Base-by-base conservation (phyloP, 2,113 vertebrate species). In the Scartelaos histophorus region DNA sequence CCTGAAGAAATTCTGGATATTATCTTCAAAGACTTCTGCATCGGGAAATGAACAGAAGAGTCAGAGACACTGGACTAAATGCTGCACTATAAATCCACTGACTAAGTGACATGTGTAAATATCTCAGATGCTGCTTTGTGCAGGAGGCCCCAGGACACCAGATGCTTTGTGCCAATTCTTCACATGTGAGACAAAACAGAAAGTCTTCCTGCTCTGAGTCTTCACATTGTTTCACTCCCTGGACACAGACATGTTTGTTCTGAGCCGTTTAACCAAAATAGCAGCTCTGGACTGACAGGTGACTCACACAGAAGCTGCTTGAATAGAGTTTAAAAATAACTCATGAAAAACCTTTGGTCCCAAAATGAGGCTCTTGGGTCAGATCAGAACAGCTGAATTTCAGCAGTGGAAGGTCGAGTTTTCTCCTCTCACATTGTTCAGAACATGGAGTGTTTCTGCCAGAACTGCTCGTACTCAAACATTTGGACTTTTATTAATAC, bases 11-110 rank as follows among this genome's bases (percentile, higher is more conserved):
- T 98, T 75, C 90, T 99, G 56, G 94, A 97, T 24, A 82, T 98
- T 71, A 95, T 98, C 88, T 99, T 99, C 90, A 94, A 85, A 91
- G 97, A 99, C 81, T 98, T 99, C 79, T 99, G 97, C 2, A 94
- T 98, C 2, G 97, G 97, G 46, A 98, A 98, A 89, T 98, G 92
- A 64, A 57, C 9, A 11, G 22, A 77, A 15, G n/a, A 69, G 43
- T 17, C 12, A 12, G 38, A 49, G 69, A n/a, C n/a, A n/a, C n/a
- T n/a, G n/a, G n/a, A 82, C 29, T 4, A 29, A 29, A 29, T 29
- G 4, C 29, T 29, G 2, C 29, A 29, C 29, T 29, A 29, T 2
- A 29, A 29, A 29, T 29, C 4, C 29, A 29, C 4, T 29, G 29
- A 29, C 29, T 29, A 29, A 29, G 2, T 29, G 29, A 29, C 4